Evolutionary conservation across 2,113 vertebrate genomes (phyloP).

Genomic region (Carollia perspicillata): DNA sequence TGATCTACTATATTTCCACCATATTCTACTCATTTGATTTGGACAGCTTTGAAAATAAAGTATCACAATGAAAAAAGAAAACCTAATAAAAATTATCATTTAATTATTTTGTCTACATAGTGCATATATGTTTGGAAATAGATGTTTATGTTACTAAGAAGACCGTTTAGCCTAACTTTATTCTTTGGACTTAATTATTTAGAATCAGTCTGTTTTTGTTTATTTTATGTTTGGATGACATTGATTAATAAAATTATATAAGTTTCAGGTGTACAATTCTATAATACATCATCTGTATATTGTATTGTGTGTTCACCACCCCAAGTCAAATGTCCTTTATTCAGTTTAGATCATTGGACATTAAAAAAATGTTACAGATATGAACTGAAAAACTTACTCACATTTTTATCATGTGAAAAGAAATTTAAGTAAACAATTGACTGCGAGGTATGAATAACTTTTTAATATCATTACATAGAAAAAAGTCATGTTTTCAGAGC

Average conservation of each 20-base stretch:
- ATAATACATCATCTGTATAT: no score
- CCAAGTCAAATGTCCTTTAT: background rate
- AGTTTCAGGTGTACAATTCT: no score
- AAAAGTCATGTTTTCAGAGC: background rate
- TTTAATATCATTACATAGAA: background rate
- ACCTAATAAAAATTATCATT: background rate
- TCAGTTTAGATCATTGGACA: background rate
- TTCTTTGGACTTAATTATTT: background rate
- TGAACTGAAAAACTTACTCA: background rate
- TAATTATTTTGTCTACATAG: background rate
- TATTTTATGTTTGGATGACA: no score
- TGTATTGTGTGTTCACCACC: no score
- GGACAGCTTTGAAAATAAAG: background rate
- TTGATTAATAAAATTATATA: no score
- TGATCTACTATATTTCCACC: background rate
- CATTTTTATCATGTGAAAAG: background rate
- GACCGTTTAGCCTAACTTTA: background rate
- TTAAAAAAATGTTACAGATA: background rate
- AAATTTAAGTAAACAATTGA: background rate
- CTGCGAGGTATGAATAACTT: background rate
- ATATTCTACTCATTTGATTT: background rate
- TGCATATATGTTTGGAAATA: background rate
- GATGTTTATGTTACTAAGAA: background rate
- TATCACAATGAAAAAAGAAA: background rate
- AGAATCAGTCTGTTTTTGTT: background rate